A percentile compares a stretch with the other conserved stretches of the same genome.
These are phyloP conservation scores for Hemibagrus guttatus DNA, from an alignment of 2,797 vertebrate species.

Conservation along the genomic window DNA sequence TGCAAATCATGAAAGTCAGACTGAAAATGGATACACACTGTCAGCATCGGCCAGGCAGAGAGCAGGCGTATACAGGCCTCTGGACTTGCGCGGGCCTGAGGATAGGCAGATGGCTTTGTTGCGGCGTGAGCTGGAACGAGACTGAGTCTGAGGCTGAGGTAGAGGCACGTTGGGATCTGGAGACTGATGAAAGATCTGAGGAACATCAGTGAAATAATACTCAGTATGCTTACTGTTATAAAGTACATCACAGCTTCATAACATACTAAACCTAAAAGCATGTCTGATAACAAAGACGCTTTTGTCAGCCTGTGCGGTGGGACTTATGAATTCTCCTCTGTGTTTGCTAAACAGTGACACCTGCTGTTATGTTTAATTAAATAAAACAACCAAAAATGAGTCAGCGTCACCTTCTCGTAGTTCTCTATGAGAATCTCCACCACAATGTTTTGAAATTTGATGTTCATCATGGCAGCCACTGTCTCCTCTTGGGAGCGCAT, in stretches of 20 bases:
- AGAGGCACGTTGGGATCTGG: conserved; percentile 92
- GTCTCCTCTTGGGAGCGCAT: conserved; percentile 99
- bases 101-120: conserved; percentile 94
- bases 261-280: neutral
- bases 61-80: conserved; percentile 82
- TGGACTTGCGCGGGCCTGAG: conserved; percentile 88
- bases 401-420: conserved; percentile 61
- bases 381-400: neutral
- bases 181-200: conserved; percentile 89
- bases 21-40: conserved; percentile 81
- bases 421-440: conserved; percentile 98
- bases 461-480: conserved; percentile 99
- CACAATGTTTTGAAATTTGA: conserved; percentile 99
- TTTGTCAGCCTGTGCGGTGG: neutral
- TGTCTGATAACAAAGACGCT: conserved; percentile 19
- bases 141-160: conserved; percentile 76
- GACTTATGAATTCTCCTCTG: conserved; percentile 7
- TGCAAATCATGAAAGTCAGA: conserved; percentile 2
- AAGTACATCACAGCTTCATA: conserved; percentile 7
- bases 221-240: neutral
- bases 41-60: conserved; percentile 94
- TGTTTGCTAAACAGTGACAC: conserved; percentile 41
- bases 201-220: conserved; percentile 14
- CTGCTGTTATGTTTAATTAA: conserved; percentile 37
- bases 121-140: conserved; percentile 81